Base-by-base conservation (phyloP, 2,113 vertebrate genomes). In the Lethenteron camtschaticum region DNA sequence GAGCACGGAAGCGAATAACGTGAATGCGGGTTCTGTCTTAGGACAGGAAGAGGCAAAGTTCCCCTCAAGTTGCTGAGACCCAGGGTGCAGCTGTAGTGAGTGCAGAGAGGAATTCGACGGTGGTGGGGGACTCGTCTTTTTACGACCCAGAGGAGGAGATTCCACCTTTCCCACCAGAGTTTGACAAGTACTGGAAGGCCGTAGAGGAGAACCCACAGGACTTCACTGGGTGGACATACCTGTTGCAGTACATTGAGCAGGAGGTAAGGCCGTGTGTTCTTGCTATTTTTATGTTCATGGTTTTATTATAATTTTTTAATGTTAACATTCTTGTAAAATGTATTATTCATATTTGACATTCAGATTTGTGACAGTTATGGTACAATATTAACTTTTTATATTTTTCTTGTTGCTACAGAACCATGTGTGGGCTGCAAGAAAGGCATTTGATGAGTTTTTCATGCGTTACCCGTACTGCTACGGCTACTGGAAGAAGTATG, bases 401-500 rank as follows among this genome's bases (percentile, higher is more conserved):
- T 41, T 41, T 41, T 41, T 70, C 24, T 55, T 60, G 57, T 56
- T 77, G 70, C 73, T 75, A 41, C 80, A 99, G 95, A 95, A 91
- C 80, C 81, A 85, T 68, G 75, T 97, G 56, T 68, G 76, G 63
- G 85, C 87, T 72, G 87, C 89, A 70, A 85, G 86, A 74, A 87
- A 83, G 73, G 81, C 89, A 1, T 99, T 99, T 79, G 95, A 97
- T 80, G 79, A 80, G 16, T 99, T 99, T 77, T 89, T 97, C 75
- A 78, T 86, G 1, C 88, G 85, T 56, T 99, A 99, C 73, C 95
- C 95, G 0, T 97, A 97, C 80, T 99, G 95, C 79, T 99, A 97
- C 71, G 95, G 95, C 69, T 99, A 97, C 73, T 99, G 95, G 95
- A 99, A 97, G 79, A 99, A 99, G 74, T 99, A 95, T 41, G 88